Base-by-base conservation (phyloP, 2,113 vertebrate genomes). In the Zeus faber region DNA sequence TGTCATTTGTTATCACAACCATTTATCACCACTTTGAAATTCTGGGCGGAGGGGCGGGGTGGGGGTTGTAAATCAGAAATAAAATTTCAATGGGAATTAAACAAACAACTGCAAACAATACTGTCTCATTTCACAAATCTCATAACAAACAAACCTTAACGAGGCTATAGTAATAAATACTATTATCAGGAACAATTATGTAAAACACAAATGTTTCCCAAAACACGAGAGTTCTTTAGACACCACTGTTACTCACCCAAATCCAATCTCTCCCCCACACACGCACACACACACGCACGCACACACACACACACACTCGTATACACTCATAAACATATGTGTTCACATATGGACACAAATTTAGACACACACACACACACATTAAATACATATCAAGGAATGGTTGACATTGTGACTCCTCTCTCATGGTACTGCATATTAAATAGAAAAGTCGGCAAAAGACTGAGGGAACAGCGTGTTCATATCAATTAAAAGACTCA, bases 101-200 rank as follows among this genome's bases (percentile, higher is more conserved):
- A 64, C 61, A 77, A 68, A 73, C 44, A 67, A 70, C 65, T 79
- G 62, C 44, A 61, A 76, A 84, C 69, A 83, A 72, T 61, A 76
- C 50, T 54, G 17, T 72, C 66, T 79, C 48, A 72, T 80, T 72
- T 77, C 57, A 86, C 80, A 77, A 81, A 65, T 69, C n/a, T n/a
- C n/a, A n/a, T 67, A 68, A 74, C 67, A 70, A n/a, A 76, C 81
- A 83, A 74, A 79, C 57, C 84, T 81, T 68, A 80, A 77, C 79
- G 14, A 80, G 80, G 67, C 59, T 67, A 80, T 65, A 84, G 65
- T 76, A 87, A 90, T 90, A 90, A 90, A 90, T 90, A 90, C 76
- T 85, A 81, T 81, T 18, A 65, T 62, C 81, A 82, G 60, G 65
- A 81, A 69, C 62, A 65, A 64, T 40, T 60, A 50, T 72, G 59